Evolutionary conservation across 2,888 invertebrate genomes (phyloP), one percentile per base, ranked within the genome.

Genomic region (Agrilus mali): DNA sequence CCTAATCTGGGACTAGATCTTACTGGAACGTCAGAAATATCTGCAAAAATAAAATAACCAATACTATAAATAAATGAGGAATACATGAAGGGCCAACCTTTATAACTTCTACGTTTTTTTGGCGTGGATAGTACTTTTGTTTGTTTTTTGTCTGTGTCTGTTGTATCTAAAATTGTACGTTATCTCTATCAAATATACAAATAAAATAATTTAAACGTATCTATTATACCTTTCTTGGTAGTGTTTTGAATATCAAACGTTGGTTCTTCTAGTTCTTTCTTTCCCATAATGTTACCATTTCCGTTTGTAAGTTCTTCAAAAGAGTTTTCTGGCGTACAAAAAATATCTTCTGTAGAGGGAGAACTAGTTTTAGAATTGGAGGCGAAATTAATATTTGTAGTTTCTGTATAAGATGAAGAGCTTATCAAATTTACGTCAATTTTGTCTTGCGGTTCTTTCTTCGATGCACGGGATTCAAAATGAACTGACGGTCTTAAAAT

Each of bases 81-180:
- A 16, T 10, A 16, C 10, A 13, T 34, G 1, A 38, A 17, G 34
- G 33, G 53, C 53, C 52, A 46, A 60, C 60, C 52, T 51, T 55
- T 60, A 42, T 59, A 60, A 48, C 60, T 60, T 46, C 49, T 54
- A 45, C 61, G 53, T 12, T 54, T 52, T 41, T 44, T 57, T 4
- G 60, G 60, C 32, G 59, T 55, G 8, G 8, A 27, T 10, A 27
- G 10, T 27, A 27, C 40, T 40, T 41, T 7, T 45, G 33, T 13
- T 31, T 31, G 36, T 31, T 43, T 32, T 43, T 14, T n/a, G 39
- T 14, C n/a, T 14, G 7, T 12, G 31, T 32, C 3, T 34, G 27
- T 10, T 27, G 27, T 27, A 27, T 10, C 27, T 27, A 10, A 27
- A 27, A 27, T 4, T 27, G 10, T 10, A 10, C 10, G 8, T 10